Conservation (phyloP, 1,140 invertebrate genomes). For the Penaeus japonicus region DNA sequence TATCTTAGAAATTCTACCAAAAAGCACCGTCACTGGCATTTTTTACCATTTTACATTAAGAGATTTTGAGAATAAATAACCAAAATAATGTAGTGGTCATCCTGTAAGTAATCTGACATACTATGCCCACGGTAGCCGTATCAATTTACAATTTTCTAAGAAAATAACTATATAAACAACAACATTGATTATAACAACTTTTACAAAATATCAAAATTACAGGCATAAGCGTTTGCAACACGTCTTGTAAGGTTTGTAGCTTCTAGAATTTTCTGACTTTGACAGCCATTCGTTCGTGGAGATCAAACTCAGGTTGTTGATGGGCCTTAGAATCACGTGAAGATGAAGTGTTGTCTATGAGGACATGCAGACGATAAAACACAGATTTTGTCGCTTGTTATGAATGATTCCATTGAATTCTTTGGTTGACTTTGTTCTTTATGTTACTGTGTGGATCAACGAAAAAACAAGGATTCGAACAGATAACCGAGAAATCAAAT, state of each 20-base stretch:
- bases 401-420: too few relatives aligned
- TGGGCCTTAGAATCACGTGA: too few relatives aligned
- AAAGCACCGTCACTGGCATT: constrained; percentile 33
- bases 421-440: too few relatives aligned
- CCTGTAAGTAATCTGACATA: constrained; percentile 25
- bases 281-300: too few relatives aligned
- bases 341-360: too few relatives aligned
- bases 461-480: too few relatives aligned
- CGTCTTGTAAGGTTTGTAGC: constrained; percentile 38
- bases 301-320: too few relatives aligned
- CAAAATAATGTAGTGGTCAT: constrained; percentile 22
- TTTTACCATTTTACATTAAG: too few relatives aligned
- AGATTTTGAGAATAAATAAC: background rate
- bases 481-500: too few relatives aligned
- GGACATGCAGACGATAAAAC: too few relatives aligned
- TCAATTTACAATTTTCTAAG: constrained; percentile 45
- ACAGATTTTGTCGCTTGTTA: too few relatives aligned
- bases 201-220: constrained; percentile 57
- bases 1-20: constrained; percentile 47
- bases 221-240: constrained; percentile 42
- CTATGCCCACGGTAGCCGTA: constrained; percentile 6
- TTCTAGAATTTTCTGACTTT: background rate
- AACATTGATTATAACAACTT: constrained; percentile 55
- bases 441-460: too few relatives aligned
- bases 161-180: constrained; percentile 57